Conservation (phyloP, 2,797 vertebrate species). For the Mormyrops attenuatus region DNA sequence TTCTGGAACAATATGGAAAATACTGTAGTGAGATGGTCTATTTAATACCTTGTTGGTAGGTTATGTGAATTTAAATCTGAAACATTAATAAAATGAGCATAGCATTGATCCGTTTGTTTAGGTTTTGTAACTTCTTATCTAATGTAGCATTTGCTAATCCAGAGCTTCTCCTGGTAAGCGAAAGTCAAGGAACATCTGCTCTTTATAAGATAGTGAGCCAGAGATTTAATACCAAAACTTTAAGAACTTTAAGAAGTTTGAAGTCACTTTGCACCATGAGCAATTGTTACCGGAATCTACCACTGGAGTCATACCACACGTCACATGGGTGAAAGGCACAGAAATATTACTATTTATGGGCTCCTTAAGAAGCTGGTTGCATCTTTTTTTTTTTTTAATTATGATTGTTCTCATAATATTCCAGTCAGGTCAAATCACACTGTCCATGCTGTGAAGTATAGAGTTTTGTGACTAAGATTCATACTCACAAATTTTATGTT, state of each 20-base stretch:
- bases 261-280: not conserved
- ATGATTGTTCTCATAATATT: not conserved
- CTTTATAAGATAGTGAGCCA: not conserved
- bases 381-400: not conserved
- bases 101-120: not conserved
- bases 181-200: not conserved
- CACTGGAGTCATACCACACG: not conserved
- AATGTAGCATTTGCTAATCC: not conserved
- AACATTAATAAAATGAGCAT: not conserved
- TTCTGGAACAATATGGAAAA: not conserved
- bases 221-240: not conserved
- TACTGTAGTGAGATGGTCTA: not conserved
- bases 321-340: not conserved
- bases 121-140: not conserved
- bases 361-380: not conserved
- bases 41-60: not conserved
- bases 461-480: not conserved
- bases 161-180: not conserved
- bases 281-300: not conserved
- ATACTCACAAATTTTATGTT: not conserved
- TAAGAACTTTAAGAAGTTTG: not conserved
- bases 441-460: not conserved
- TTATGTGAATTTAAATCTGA: not conserved
- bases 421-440: not conserved
- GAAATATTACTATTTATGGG: not conserved